Conservation (phyloP, 2,888 invertebrate genomes). For the Isoperla grammatica region DNA sequence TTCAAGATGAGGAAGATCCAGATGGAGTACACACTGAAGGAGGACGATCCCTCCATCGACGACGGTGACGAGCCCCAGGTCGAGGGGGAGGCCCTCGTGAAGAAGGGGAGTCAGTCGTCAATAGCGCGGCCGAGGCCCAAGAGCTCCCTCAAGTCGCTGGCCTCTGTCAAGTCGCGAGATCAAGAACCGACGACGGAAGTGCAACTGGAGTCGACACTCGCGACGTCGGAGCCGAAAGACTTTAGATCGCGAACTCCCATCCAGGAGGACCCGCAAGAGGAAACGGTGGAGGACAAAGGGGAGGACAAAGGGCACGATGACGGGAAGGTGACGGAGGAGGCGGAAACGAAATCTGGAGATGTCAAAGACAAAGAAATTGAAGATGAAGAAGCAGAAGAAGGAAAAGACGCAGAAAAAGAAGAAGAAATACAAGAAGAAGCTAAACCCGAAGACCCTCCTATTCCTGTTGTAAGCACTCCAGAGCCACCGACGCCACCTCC, state of each 20-base stretch:
- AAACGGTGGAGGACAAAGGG: constrained; percentile 36
- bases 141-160: constrained; percentile 18
- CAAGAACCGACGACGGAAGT: constrained; percentile 17
- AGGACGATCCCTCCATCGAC: constrained; percentile 17
- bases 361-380: neutral
- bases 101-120: constrained; percentile 5
- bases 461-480: no score
- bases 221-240: constrained; percentile 32
- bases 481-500: neutral
- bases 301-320: constrained; percentile 34
- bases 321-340: constrained; percentile 41
- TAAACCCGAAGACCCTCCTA: no score
- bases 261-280: constrained; percentile 52
- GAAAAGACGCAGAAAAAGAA: constrained; percentile 20
- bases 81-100: constrained; percentile 19
- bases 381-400: constrained; percentile 16
- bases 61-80: constrained; percentile 21
- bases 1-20: constrained; percentile 73
- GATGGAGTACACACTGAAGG: constrained; percentile 46
- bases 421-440: constrained; percentile 11
- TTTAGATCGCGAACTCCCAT: constrained; percentile 55
- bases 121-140: constrained; percentile 32
- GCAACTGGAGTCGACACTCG: constrained; percentile 23
- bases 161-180: constrained; percentile 16
- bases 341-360: constrained; percentile 5